phyloP scores from a whole-genome alignment of 2,888 invertebrate species.

The Rotaria socialis region DNA sequence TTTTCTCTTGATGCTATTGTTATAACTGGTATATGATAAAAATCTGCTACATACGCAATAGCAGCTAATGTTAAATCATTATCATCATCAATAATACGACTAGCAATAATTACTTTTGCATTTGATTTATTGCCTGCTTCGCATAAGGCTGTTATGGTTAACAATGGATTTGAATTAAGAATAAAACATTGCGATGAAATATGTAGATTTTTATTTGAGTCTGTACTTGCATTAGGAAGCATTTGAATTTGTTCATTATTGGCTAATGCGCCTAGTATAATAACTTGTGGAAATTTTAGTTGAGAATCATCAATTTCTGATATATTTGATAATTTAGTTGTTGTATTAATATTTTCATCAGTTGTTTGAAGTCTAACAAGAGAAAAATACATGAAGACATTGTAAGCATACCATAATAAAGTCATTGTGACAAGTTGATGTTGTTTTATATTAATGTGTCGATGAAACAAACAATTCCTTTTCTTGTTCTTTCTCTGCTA shows the following conservation, averaged over 20 bases:
- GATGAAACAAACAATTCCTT: background rate
- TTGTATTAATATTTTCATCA: background rate
- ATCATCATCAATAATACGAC: background rate
- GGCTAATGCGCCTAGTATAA: background rate
- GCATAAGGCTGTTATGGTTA: background rate
- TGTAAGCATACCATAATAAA: background rate
- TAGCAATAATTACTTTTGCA: slow-evolving; percentile 16
- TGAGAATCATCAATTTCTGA: background rate
- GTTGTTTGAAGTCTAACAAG: background rate
- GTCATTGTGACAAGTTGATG: background rate
- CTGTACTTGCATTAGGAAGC: background rate
- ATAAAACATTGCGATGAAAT: background rate
- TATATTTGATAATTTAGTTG: background rate
- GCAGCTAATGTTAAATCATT: slow-evolving; percentile 27
- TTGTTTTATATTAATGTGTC: background rate
- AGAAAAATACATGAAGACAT: background rate
- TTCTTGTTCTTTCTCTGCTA: background rate
- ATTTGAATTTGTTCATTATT: background rate
- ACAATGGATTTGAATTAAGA: background rate
- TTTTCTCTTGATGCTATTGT: slow-evolving; percentile 38
- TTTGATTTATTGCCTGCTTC: background rate
- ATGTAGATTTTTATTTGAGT: background rate
- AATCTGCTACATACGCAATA: slow-evolving; percentile 37
- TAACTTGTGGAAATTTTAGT: background rate
- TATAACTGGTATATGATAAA: slow-evolving; percentile 44